Conservation (phyloP, 2,888 invertebrate genomes). For the Sarcophaga rosellei region DNA sequence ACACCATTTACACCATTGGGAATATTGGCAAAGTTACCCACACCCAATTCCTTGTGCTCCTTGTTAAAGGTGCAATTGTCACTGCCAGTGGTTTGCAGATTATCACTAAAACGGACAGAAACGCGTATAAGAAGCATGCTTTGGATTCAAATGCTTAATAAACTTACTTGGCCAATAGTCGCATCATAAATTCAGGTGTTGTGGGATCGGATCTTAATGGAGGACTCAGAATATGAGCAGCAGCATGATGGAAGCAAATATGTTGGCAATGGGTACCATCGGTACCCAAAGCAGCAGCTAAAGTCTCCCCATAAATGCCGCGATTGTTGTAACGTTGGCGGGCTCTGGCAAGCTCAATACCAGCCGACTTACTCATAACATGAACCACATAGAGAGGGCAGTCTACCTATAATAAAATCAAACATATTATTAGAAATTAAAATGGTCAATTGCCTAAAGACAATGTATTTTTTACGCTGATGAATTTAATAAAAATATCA, state of each 20-base stretch:
- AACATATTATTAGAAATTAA: background rate
- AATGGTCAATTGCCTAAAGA: no score
- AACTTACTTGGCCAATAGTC: conserved; percentile 92
- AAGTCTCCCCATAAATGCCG: conserved; percentile 95
- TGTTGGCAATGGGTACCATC: conserved; percentile 89
- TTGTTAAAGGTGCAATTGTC: conserved; percentile 98
- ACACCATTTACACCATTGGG: conserved; percentile 99
- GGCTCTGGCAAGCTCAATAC: conserved; percentile 88
- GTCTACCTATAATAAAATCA: conserved; percentile 70
- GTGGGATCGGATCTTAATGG: conserved; percentile 94
- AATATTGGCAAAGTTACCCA: conserved; percentile 94
- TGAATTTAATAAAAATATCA: no score
- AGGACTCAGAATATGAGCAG: conserved; percentile 96
- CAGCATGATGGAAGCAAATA: conserved; percentile 96
- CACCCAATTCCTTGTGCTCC: conserved; percentile 94
- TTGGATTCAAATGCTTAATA: background rate
- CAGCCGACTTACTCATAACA: conserved; percentile 98
- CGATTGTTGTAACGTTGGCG: conserved; percentile 84
- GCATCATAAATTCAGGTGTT: conserved; percentile 94
- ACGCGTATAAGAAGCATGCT: background rate
- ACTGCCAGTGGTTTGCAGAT: conserved; percentile 95
- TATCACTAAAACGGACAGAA: conserved; percentile 85
- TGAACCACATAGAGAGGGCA: conserved; percentile 97
- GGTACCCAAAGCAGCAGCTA: conserved; percentile 83
- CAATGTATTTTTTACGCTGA: no score